Evolutionary conservation across 2,113 vertebrate genomes (phyloP).

Genomic region (Microcebus murinus): DNA sequence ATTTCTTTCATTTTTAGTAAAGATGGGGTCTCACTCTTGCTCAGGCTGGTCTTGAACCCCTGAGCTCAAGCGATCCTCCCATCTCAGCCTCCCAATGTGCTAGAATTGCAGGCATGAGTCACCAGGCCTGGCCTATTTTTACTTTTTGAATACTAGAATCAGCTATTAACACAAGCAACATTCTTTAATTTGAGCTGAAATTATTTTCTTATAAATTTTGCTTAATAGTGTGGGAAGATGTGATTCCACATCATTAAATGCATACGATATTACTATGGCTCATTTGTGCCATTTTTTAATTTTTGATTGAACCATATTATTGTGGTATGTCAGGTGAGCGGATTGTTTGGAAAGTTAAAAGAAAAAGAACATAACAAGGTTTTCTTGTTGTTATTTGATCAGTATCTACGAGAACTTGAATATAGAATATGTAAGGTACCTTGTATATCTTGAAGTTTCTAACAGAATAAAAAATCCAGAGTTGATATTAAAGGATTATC

Average conservation of each 20-base stretch:
- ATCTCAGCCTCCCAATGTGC: too few species aligned
- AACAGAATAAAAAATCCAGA: background rate
- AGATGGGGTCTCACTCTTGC: too few species aligned
- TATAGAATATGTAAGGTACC: background rate
- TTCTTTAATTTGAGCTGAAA: background rate
- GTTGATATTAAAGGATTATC: background rate
- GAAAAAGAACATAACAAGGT: background rate
- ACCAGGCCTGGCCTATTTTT: background rate
- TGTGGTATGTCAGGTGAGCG: background rate
- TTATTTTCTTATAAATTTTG: background rate
- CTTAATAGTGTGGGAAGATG: background rate
- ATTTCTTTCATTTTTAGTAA: too few species aligned
- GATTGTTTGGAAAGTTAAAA: background rate
- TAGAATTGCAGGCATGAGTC: too few species aligned
- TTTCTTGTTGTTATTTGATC: background rate
- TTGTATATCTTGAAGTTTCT: background rate
- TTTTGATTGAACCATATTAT: background rate
- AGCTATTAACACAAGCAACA: background rate
- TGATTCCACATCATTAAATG: background rate
- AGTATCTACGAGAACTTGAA: background rate
- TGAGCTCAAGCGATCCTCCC: too few species aligned
- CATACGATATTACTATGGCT: background rate
- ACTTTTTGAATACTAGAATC: background rate
- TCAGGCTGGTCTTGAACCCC: too few species aligned
- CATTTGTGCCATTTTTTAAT: background rate